Percentiles rank a stretch among this genome's conserved stretches.
Conservation (phyloP, 1,140 invertebrate genomes). For the Frieseomelitta varia region DNA sequence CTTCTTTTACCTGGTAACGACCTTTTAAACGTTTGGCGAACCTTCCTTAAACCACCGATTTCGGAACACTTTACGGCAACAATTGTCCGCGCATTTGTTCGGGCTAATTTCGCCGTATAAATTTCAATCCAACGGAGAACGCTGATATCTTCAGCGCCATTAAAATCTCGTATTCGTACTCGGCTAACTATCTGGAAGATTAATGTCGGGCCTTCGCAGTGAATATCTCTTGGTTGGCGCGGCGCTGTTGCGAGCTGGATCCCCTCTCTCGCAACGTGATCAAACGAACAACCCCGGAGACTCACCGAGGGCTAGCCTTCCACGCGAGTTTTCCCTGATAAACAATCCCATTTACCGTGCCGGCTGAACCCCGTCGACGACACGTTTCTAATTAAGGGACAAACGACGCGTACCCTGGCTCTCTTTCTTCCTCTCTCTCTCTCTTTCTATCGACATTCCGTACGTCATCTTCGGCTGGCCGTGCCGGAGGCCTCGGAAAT, state of each 20-base stretch:
- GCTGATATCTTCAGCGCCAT: conserved; percentile 45
- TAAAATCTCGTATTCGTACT: conserved; percentile 40
- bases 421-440: background rate
- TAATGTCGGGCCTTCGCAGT: conserved; percentile 33
- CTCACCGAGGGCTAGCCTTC: background rate
- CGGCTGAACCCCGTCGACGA: background rate
- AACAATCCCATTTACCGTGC: conserved; percentile 4
- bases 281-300: background rate
- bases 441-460: background rate
- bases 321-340: conserved; percentile 13
- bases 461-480: background rate
- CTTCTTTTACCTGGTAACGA: background rate
- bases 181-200: conserved; percentile 42
- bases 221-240: background rate
- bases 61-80: background rate
- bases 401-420: background rate
- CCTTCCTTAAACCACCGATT: background rate
- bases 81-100: conserved; percentile 30
- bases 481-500: background rate
- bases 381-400: conserved; percentile 9
- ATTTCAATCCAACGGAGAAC: conserved; percentile 24
- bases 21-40: conserved; percentile 13
- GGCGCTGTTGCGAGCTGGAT: conserved; percentile 6
- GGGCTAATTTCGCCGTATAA: conserved; percentile 40
- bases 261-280: conserved; percentile 18